Conservation (phyloP, 2,113 vertebrate species). For the Rhinopithecus roxellana region DNA sequence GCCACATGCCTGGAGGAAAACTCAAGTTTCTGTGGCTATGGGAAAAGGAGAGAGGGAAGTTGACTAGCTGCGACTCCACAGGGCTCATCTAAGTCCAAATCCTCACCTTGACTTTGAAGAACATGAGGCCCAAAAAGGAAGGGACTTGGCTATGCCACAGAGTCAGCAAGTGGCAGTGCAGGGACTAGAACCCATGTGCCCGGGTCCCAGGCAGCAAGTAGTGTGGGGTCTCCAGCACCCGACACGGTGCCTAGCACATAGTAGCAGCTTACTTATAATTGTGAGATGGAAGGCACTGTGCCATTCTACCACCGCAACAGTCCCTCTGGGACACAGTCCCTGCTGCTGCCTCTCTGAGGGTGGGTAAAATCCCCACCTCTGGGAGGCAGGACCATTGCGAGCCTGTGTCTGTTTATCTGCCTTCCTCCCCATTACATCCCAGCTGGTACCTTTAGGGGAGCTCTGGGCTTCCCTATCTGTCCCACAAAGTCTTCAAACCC, state of each 20-base stretch:
- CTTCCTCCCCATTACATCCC: background rate
- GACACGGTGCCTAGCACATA: background rate
- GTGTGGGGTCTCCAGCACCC: background rate
- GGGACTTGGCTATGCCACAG: background rate
- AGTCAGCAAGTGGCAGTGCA: background rate
- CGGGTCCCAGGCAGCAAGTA: accelerated
- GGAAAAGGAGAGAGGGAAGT: background rate
- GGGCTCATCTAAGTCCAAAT: background rate
- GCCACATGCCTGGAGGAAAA: background rate
- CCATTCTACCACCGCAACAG: accelerated
- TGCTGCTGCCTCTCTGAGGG: background rate
- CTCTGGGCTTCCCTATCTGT: accelerated
- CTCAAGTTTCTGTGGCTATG: background rate
- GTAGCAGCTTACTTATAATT: background rate
- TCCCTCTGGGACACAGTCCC: background rate
- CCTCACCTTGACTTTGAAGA: background rate
- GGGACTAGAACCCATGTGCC: background rate
- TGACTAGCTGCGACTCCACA: accelerated
- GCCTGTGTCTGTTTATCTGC: background rate
- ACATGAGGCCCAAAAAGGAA: background rate
- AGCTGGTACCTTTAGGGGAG: background rate
- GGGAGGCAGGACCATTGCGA: accelerated
- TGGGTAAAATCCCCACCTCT: background rate
- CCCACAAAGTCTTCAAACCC: background rate
- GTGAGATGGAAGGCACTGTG: background rate